Conservation (phyloP, 2,888 invertebrate species). For the Entomobrya multifasciata region DNA sequence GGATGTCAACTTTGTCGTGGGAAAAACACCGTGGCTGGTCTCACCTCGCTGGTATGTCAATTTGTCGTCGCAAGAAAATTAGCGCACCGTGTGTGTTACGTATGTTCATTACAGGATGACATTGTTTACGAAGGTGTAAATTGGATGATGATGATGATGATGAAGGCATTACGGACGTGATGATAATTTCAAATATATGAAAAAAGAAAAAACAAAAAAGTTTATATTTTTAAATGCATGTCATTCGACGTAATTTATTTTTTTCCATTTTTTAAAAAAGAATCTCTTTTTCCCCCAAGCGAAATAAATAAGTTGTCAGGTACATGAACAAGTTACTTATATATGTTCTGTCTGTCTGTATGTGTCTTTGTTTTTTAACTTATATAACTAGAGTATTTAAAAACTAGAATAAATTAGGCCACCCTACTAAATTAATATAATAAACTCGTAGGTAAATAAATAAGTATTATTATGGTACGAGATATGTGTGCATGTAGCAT, state of each 20-base stretch:
- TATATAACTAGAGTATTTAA: conserved; percentile 10
- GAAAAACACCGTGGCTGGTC: conserved; percentile 14
- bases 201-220: conserved; percentile 53
- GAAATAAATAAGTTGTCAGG: conserved; percentile 50
- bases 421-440: conserved; percentile 16
- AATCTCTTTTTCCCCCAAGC: conserved; percentile 31
- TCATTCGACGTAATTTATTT: background rate
- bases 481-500: background rate
- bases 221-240: background rate
- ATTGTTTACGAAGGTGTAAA: conserved; percentile 10
- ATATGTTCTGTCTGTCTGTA: too few relatives aligned
- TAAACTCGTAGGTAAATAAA: conserved; percentile 41
- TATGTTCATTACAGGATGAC: conserved; percentile 38
- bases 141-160: conserved; percentile 24
- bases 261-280: conserved; percentile 26
- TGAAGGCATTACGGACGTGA: background rate
- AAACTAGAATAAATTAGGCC: conserved; percentile 30
- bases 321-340: conserved; percentile 59
- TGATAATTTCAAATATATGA: conserved; percentile 45
- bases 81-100: conserved; percentile 20
- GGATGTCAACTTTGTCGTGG: conserved; percentile 45
- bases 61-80: conserved; percentile 11
- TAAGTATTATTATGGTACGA: conserved; percentile 43
- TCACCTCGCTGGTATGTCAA: conserved; percentile 10
- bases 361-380: background rate